Evolutionary conservation across 2,797 vertebrate genomes (phyloP).

Genomic region (Capromys pilorides): DNA sequence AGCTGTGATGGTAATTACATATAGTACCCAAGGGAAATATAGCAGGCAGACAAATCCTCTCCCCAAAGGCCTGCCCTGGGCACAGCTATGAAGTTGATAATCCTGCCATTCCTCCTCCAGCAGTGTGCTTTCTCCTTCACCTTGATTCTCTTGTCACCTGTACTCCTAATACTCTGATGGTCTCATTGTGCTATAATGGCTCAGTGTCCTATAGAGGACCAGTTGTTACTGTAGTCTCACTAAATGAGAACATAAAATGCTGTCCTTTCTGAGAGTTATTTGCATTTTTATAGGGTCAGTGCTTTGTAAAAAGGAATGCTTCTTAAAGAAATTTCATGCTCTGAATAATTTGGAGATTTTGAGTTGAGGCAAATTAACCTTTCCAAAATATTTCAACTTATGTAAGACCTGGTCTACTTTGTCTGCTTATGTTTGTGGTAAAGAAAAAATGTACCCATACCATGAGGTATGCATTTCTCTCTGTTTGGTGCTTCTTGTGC

Average conservation of each 20-base stretch:
- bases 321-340: conserved; percentile 56
- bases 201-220: not conserved
- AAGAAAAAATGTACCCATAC: not conserved
- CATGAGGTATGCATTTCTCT: not conserved
- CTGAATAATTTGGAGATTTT: conserved; percentile 51
- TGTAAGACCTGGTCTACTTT: not conserved
- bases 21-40: conserved; percentile 76
- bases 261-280: conserved; percentile 35
- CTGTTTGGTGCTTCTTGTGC: not conserved
- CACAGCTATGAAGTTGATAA: conserved; percentile 56
- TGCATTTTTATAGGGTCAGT: conserved; percentile 66
- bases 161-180: not conserved
- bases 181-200: not conserved
- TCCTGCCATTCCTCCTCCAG: conserved; percentile 33
- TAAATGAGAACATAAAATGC: conserved; percentile 35
- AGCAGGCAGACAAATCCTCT: conserved; percentile 61
- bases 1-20: conserved; percentile 81
- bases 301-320: conserved; percentile 51
- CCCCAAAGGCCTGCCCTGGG: conserved; percentile 63
- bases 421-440: not conserved
- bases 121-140: not conserved
- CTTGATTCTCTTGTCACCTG: not conserved
- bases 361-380: conserved; percentile 55
- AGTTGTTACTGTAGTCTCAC: not conserved
- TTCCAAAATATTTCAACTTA: conserved; percentile 3